Evolutionary conservation across 2,113 vertebrate genomes (phyloP).

Genomic region (Typhlomys cinereus): DNA sequence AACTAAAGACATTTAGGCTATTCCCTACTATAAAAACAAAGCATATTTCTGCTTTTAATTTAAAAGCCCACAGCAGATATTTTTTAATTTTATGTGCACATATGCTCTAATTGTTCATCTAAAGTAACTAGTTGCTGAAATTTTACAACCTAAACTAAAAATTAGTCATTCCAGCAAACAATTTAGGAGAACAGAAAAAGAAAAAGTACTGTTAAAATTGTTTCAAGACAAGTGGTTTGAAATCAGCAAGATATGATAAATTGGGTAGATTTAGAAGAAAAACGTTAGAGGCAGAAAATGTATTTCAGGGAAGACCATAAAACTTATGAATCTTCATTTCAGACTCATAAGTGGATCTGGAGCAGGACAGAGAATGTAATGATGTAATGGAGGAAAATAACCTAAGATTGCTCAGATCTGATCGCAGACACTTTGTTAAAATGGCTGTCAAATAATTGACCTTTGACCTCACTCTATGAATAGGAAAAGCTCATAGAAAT

Average conservation of each 20-base stretch:
- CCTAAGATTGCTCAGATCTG: conserved; percentile 46
- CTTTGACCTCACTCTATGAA: conserved; percentile 41
- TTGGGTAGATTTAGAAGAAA: conserved; percentile 61
- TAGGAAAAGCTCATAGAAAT: conserved; percentile 60
- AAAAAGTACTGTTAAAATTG: conserved; percentile 26
- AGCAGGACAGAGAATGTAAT: conserved; percentile 56
- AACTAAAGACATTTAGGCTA: conserved; percentile 9
- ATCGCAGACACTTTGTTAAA: conserved; percentile 53
- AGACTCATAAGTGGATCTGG: conserved; percentile 51
- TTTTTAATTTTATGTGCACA: conserved; percentile 1
- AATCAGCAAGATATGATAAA: conserved; percentile 62
- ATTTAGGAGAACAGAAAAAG: not conserved
- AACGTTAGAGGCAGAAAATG: conserved; percentile 61
- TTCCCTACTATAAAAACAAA: not conserved
- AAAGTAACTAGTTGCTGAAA: conserved; percentile 45
- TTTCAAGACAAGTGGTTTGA: conserved; percentile 42
- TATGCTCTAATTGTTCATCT: conserved; percentile 38
- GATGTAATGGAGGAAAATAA: conserved; percentile 59
- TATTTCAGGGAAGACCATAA: conserved; percentile 67
- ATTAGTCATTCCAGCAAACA: conserved; percentile 46
- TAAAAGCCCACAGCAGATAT: conserved; percentile 27
- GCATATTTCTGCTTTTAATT: conserved; percentile 31
- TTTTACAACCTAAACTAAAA: conserved; percentile 48
- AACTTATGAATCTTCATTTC: conserved; percentile 54
- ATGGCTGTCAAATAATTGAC: conserved; percentile 57